Evolutionary conservation across 2,888 invertebrate genomes (phyloP).

Genomic region (Agrypnus murinus): DNA sequence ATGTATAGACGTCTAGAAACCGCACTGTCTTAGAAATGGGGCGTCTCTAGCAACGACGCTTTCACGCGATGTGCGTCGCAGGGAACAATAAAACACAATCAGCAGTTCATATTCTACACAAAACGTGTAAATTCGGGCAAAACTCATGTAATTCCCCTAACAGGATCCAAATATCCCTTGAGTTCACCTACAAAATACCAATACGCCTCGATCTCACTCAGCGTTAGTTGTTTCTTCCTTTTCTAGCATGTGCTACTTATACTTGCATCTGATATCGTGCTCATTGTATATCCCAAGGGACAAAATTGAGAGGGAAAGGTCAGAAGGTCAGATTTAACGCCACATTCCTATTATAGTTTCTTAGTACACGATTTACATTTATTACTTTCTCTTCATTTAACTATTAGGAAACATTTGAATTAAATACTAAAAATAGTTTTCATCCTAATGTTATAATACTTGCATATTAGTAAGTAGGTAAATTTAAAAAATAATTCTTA

Average conservation of each 20-base stretch:
- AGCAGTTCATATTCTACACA: constrained; percentile 38
- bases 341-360: constrained; percentile 33
- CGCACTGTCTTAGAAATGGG: background rate
- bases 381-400: constrained; percentile 4
- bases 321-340: constrained; percentile 30
- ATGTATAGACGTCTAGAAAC: background rate
- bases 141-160: constrained; percentile 35
- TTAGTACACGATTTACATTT: constrained; percentile 19
- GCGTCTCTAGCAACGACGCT: background rate
- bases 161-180: constrained; percentile 31
- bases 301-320: constrained; percentile 27
- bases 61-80: constrained; percentile 14
- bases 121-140: constrained; percentile 29
- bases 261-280: constrained; percentile 12
- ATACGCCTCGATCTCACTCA: constrained; percentile 19
- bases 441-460: too few relatives aligned
- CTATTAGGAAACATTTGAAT: too few relatives aligned
- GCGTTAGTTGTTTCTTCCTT: background rate
- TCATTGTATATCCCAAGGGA: constrained; percentile 22
- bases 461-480: too few relatives aligned
- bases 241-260: constrained; percentile 19
- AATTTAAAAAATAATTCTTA: too few relatives aligned
- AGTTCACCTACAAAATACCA: constrained; percentile 35
- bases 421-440: too few relatives aligned
- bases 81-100: constrained; percentile 35